Base-by-base conservation (phyloP, 2,888 invertebrate species). In the Drosophila subquinaria region DNA sequence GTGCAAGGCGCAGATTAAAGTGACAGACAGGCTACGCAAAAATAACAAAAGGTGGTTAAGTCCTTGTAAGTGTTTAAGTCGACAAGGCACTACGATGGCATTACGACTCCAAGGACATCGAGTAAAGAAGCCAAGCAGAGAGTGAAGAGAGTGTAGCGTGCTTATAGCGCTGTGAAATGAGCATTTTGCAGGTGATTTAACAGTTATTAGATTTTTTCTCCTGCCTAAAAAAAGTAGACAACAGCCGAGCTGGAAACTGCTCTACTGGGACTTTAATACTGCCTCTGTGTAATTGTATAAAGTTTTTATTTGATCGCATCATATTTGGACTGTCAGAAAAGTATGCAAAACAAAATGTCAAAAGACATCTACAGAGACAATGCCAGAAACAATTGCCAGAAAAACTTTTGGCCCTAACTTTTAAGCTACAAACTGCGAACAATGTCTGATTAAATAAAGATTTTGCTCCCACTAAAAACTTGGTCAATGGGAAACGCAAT, bases 121-220 rank as follows among this genome's bases (percentile, higher is more conserved):
- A 45, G 23, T 57, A n/a, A 8, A 13, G 35, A 57, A 35, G 20
- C 20, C 13, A 23, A 36, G 9, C 10, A 30, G 15, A 40, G 17
- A 36, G 52, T n/a, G 38, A n/a, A 33, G 3, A 53, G 30, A n/a
- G 30, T n/a, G 3, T 43, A 76, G 80, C 80, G 89, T 87, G 90
- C 77, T 90, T 90, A 87, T 76, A 55, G 82, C 78, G 71, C 87
- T 87, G 87, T 87, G 87, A 87, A 87, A 87, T 87, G 90, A 87
- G 90, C 90, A 90, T 89, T 89, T 87, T 85, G 87, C 87, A 87
- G 87, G 87, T 87, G 89, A 87, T 87, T 87, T 90, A 89, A 88
- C 87, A 82, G 87, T 87, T 87, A 87, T 90, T 89, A 87, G 88
- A 82, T 86, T 86, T 83, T 83, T 83, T 76, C 53, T 65, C 53